Conservation (phyloP, 2,797 vertebrate species). For the Mallotus villosus region DNA sequence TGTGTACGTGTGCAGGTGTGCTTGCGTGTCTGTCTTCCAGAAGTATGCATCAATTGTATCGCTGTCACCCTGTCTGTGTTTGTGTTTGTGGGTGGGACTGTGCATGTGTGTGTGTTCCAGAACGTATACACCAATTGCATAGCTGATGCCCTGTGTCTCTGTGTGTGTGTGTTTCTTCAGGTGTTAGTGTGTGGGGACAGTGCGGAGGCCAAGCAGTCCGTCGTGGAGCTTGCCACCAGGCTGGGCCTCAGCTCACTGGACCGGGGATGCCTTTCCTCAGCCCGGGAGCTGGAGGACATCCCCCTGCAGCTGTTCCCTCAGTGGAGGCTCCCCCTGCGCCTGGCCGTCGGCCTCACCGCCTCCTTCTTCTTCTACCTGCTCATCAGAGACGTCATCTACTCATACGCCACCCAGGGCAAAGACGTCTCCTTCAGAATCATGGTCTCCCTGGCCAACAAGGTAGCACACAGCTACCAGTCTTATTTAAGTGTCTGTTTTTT, state of each 20-base stretch:
- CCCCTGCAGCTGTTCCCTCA: constrained; percentile 89
- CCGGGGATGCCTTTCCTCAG: constrained; percentile 82
- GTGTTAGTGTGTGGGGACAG: constrained; percentile 88
- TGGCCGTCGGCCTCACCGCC: too few species aligned
- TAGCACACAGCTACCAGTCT: constrained; percentile 19
- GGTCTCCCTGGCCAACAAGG: constrained; percentile 85
- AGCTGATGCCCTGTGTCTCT: constrained; percentile 4
- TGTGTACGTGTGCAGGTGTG: too few species aligned
- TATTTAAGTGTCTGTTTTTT: not conserved
- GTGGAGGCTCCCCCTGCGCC: too few species aligned
- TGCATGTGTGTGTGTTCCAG: not conserved
- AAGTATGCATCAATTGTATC: too few species aligned
- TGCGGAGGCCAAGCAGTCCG: constrained; percentile 80
- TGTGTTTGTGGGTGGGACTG: too few species aligned
- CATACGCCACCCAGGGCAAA: constrained; percentile 60
- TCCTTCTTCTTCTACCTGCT: constrained; percentile 83
- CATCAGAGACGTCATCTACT: constrained; percentile 76
- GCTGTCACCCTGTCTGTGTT: too few species aligned
- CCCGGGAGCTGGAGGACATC: constrained; percentile 88
- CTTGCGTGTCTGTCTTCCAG: too few species aligned
- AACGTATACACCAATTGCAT: not conserved
- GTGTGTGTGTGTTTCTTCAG: constrained; percentile 68
- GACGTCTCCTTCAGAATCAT: constrained; percentile 81
- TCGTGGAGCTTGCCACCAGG: constrained; percentile 79
- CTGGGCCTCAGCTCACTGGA: constrained; percentile 85